Conservation (phyloP, 2,113 vertebrate species). For the Cinclus cinclus region DNA sequence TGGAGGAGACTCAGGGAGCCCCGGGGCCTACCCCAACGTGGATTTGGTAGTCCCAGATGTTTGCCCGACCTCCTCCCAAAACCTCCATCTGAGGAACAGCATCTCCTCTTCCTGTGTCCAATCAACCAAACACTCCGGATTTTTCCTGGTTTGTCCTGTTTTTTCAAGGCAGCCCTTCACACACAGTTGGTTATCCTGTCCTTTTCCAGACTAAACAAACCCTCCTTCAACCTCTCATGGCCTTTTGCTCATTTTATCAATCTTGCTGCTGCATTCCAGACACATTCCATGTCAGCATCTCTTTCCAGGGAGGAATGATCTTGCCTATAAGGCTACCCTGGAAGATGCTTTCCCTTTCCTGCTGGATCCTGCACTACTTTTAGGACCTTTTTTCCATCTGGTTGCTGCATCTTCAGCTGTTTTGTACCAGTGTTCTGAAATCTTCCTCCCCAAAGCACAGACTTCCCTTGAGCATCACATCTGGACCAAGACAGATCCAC, state of each 20-base stretch:
- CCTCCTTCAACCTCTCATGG: background rate
- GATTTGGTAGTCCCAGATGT: background rate
- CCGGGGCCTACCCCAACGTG: accelerated
- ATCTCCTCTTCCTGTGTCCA: accelerated
- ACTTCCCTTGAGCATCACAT: background rate
- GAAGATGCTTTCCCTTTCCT: background rate
- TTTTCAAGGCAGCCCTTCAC: background rate
- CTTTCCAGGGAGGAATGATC: background rate
- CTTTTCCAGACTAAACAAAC: slow-evolving; percentile 29
- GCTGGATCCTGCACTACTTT: background rate
- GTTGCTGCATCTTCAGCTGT: background rate
- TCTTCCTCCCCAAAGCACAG: background rate
- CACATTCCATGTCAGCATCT: background rate
- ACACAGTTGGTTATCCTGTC: background rate
- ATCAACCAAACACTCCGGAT: accelerated
- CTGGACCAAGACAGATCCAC: accelerated
- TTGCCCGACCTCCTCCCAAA: background rate
- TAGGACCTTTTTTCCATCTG: background rate
- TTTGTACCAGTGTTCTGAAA: background rate
- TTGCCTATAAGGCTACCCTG: background rate
- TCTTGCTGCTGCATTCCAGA: accelerated
- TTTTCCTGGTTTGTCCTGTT: background rate
- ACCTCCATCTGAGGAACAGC: background rate
- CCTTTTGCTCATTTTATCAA: background rate
- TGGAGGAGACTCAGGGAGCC: background rate